Percentiles rank a stretch among this genome's conserved stretches.
phyloP scores from a whole-genome alignment of 1,140 invertebrate genomes.

The Brevipalpus yothersi region DNA sequence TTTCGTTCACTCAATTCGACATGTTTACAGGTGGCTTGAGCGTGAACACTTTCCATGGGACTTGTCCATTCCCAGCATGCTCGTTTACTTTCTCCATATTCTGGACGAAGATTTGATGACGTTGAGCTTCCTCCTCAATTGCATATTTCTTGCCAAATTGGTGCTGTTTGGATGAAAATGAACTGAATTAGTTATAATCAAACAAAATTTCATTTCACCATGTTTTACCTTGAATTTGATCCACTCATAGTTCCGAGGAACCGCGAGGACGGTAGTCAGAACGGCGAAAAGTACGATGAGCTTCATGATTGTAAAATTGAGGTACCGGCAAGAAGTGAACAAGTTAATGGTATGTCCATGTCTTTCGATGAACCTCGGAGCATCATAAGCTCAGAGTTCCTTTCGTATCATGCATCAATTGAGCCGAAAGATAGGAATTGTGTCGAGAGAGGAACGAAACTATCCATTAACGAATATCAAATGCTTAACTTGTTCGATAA shows the following conservation, averaged over 20 bases:
- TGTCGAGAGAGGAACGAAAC: no score
- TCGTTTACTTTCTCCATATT: constrained; percentile 4
- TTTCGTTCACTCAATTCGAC: constrained; percentile 91
- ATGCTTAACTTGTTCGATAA: no score
- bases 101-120: constrained; percentile 10
- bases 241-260: not conserved
- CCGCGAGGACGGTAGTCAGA: not conserved
- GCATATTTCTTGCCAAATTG: no score
- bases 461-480: no score
- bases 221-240: not conserved
- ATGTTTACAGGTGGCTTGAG: constrained; percentile 51
- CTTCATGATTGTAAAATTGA: not conserved
- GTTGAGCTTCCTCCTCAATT: constrained; percentile 7
- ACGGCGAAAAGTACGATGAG: not conserved
- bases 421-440: no score
- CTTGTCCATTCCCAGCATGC: constrained; percentile 90
- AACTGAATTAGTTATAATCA: no score
- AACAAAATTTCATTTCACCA: not conserved
- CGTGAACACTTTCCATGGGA: constrained; percentile 89
- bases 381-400: no score
- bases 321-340: no score
- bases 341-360: no score
- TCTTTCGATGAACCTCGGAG: no score
- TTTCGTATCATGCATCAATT: no score
- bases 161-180: no score